These are phyloP conservation scores for Hydrophis major DNA, from an alignment of 2,797 vertebrate genomes.

Conservation along the genomic window DNA sequence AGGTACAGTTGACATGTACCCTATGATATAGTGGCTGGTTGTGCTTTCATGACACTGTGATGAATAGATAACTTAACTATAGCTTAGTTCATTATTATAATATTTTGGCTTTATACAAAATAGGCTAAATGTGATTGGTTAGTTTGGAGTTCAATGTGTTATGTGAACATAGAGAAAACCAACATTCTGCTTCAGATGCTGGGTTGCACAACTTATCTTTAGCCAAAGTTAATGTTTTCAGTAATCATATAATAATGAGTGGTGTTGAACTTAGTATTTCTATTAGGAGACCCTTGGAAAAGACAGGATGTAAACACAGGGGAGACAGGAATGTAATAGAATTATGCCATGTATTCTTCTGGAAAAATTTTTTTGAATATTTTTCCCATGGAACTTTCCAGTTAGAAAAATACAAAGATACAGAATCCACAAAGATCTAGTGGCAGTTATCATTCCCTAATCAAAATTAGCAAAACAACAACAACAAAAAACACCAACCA, in stretches of 20 bases:
- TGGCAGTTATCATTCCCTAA: not conserved
- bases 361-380: not conserved
- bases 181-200: not conserved
- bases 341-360: not conserved
- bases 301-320: not conserved
- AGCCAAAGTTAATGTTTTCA: not conserved
- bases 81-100: not conserved
- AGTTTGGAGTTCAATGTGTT: not conserved
- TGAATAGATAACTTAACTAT: not conserved
- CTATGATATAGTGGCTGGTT: not conserved
- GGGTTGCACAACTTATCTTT: not conserved
- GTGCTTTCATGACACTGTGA: not conserved
- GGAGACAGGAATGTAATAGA: not conserved
- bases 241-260: not conserved
- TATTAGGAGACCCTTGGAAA: not conserved
- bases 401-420: not conserved
- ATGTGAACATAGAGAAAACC: not conserved
- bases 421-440: not conserved
- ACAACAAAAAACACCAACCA: not conserved
- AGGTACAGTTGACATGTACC: not conserved
- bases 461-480: not conserved
- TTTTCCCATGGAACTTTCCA: not conserved
- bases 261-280: not conserved
- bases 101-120: not conserved
- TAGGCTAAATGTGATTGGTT: not conserved